A percentile compares a stretch with the other conserved stretches of the same genome.
Conservation (phyloP, 2,888 invertebrate genomes). For the Oscheius sp. region DNA sequence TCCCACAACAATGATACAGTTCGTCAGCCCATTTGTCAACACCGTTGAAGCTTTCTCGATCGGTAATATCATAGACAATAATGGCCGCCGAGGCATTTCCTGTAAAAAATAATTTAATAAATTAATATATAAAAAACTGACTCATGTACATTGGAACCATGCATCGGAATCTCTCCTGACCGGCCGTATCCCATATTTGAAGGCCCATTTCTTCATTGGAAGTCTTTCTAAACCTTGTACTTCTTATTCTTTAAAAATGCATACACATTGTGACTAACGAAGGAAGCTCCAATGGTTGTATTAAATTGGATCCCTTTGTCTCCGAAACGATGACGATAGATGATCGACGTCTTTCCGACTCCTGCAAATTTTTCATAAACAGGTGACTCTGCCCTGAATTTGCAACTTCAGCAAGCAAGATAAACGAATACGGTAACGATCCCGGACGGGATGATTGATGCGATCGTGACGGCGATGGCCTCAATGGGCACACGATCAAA, state of each 20-base stretch:
- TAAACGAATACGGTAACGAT: slow-evolving; percentile 18
- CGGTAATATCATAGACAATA: slow-evolving; percentile 63
- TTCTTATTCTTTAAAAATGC: neutral
- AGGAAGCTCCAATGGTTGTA: slow-evolving; percentile 63
- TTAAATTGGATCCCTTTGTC: slow-evolving; percentile 44
- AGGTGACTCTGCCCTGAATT: neutral
- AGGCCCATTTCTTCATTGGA: slow-evolving; percentile 39
- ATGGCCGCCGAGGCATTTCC: slow-evolving; percentile 60
- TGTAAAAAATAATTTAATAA: too few species aligned
- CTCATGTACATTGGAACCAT: slow-evolving; percentile 67
- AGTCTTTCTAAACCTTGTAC: slow-evolving; percentile 40
- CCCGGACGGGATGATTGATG: slow-evolving; percentile 27
- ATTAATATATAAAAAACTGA: too few species aligned
- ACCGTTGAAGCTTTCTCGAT: slow-evolving; percentile 57
- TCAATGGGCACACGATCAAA: neutral
- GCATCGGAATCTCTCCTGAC: slow-evolving; percentile 62
- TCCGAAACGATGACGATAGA: slow-evolving; percentile 54
- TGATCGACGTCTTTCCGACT: slow-evolving; percentile 55
- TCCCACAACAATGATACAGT: slow-evolving; percentile 44
- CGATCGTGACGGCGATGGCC: slow-evolving; percentile 19
- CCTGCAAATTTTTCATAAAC: slow-evolving; percentile 30
- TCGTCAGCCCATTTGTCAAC: slow-evolving; percentile 59
- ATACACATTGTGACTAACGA: slow-evolving; percentile 54
- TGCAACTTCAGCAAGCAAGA: slow-evolving; percentile 15
- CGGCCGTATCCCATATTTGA: slow-evolving; percentile 66